Percentiles rank a stretch among this genome's conserved stretches.
Evolutionary conservation across 2,797 vertebrate genomes (phyloP).

Genomic region (Miichthys miiuy): DNA sequence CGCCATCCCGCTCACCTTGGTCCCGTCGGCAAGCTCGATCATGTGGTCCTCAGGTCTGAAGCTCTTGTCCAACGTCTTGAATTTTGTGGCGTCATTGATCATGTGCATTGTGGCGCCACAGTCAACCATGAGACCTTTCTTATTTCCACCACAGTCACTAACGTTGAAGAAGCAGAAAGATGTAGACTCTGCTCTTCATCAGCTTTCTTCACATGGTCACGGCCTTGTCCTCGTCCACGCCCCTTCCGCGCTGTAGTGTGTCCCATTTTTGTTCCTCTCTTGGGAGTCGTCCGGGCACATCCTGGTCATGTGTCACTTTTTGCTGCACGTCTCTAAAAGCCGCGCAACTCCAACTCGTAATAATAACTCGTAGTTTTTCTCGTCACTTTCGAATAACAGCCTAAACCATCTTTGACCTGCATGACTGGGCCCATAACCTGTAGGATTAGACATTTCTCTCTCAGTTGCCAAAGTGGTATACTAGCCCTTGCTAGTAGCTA

Average conservation of each 20-base stretch:
- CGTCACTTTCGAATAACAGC: conserved; percentile 18
- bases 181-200: background rate
- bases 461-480: background rate
- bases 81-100: too few species aligned
- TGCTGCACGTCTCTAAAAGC: background rate
- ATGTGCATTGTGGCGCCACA: too few species aligned
- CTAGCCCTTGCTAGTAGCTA: too few species aligned
- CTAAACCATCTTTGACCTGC: conserved; percentile 21
- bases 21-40: too few species aligned
- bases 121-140: too few species aligned
- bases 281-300: background rate
- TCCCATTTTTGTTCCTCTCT: background rate
- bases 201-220: background rate
- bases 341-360: background rate
- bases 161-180: too few species aligned
- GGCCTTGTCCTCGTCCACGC: background rate
- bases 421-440: conserved; percentile 38
- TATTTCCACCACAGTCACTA: too few species aligned
- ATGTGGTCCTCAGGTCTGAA: too few species aligned
- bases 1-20: too few species aligned
- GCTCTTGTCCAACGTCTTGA: too few species aligned
- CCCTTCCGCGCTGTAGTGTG: background rate
- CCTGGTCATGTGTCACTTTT: background rate
- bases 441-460: conserved; percentile 19
- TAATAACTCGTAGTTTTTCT: background rate